Conservation (phyloP, 2,113 vertebrate species). For the Gyps fulvus region DNA sequence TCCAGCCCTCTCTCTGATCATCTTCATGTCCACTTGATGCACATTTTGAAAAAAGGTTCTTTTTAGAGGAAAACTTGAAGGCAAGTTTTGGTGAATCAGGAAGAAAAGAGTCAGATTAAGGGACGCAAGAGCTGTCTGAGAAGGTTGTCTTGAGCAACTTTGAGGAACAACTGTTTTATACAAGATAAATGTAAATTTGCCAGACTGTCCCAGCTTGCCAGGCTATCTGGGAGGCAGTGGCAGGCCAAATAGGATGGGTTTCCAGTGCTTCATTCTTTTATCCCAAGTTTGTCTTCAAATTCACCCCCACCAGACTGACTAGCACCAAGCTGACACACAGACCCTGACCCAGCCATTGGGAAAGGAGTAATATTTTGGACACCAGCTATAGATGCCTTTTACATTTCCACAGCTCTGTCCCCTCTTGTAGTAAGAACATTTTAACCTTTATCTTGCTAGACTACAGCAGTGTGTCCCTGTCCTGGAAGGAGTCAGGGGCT, state of each 20-base stretch:
- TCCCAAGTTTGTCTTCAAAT: not conserved
- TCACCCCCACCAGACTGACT: not conserved
- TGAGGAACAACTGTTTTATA: not conserved
- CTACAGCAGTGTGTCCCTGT: not conserved
- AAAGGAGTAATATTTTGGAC: not conserved
- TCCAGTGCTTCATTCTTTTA: not conserved
- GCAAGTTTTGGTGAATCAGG: not conserved
- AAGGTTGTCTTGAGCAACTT: not conserved
- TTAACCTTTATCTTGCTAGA: not conserved
- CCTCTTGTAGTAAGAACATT: not conserved
- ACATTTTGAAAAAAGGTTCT: not conserved
- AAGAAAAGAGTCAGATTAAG: not conserved
- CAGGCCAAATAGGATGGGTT: not conserved
- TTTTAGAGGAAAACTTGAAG: not conserved
- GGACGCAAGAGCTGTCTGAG: not conserved
- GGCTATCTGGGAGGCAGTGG: not conserved
- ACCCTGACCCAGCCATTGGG: not conserved
- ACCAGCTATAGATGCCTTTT: not conserved
- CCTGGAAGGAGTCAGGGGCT: not conserved
- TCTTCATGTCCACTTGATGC: not conserved
- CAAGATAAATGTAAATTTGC: not conserved
- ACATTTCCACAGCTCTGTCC: not conserved
- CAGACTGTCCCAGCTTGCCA: not conserved
- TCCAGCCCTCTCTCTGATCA: no score
- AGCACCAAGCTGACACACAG: not conserved